These are phyloP conservation scores for Arenicola marina DNA, from an alignment of 2,888 invertebrate species.

Conservation along the genomic window DNA sequence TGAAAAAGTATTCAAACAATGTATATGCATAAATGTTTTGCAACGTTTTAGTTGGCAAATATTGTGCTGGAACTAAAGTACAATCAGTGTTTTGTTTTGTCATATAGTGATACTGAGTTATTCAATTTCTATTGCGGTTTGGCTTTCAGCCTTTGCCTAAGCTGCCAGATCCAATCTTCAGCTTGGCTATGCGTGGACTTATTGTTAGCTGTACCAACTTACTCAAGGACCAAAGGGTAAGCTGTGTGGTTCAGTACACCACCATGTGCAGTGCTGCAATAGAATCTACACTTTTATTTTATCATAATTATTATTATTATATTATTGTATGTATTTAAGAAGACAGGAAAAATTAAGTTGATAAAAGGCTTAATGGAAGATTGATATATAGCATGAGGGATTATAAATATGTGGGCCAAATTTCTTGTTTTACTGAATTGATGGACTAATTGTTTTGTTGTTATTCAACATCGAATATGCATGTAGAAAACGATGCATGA, in stretches of 20 bases:
- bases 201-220: conserved; percentile 55
- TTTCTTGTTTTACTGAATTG: not conserved
- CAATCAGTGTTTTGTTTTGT: too few species aligned
- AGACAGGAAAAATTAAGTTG: too few species aligned
- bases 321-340: too few species aligned
- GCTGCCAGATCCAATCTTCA: conserved; percentile 76
- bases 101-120: too few species aligned
- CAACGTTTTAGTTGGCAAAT: too few species aligned
- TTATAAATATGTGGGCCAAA: not conserved
- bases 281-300: too few species aligned
- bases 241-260: conserved; percentile 4
- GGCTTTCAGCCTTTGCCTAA: conserved; percentile 74
- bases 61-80: too few species aligned
- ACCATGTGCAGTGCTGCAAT: not conserved
- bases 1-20: not conserved
- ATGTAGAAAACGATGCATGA: not conserved
- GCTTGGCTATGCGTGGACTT: conserved; percentile 73
- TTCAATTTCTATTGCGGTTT: too few species aligned
- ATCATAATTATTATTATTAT: too few species aligned
- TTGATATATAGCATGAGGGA: too few species aligned
- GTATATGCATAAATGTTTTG: conserved; percentile 4
- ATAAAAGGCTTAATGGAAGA: too few species aligned
- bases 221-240: conserved; percentile 45
- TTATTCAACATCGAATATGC: not conserved
- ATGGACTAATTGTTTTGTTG: not conserved